Evolutionary conservation across 2,797 vertebrate species (phyloP), one percentile per base, ranked within the genome.

Genomic region (Lates japonicus): DNA sequence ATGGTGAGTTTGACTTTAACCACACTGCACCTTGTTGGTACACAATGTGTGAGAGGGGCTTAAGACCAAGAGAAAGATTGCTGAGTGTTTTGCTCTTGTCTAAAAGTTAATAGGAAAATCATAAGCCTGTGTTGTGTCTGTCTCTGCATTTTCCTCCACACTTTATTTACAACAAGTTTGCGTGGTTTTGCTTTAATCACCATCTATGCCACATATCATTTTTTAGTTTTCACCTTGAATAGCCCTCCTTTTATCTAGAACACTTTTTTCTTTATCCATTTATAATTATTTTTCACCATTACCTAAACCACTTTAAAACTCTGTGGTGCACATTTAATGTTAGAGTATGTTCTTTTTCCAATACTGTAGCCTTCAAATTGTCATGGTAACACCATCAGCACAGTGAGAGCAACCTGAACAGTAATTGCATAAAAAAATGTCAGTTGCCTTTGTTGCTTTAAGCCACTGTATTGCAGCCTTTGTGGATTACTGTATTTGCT

Each of bases 1-100:
- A 92, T 33, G 84, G 82, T 74, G 63, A 70, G 69, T 81, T 78
- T 88, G 86, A 87, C 88, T 90, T 92, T 80, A 86, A 55, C 80
- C 64, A 69, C 52, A 58, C 37, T 65, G 63, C 76, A 79, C 70
- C 70, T 73, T 65, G 66, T 70, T 74, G 70, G 70, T 48, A 62
- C 59, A 80, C 17, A 73, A 61, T 42, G 51, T 70, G 44, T 59
- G 35, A 75, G 13, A 74, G 31, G 17, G 48, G 60, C 57, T 41
- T 64, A 42, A 74, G 42, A 39, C 42, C 41, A 51, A 77, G 68
- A 66, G 44, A 52, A 41, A 70, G 35, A 77, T 61, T 70, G 52
- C 59, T 70, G 35, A 33, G 67, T 37, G 7, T 68, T 54, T 64
- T 70, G 48, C 11, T 67, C 39, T 49, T 61, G 33, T 70, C 19